These are phyloP conservation scores for Syncerus caffer DNA, from an alignment of 2,797 vertebrate genomes.

Conservation along the genomic window DNA sequence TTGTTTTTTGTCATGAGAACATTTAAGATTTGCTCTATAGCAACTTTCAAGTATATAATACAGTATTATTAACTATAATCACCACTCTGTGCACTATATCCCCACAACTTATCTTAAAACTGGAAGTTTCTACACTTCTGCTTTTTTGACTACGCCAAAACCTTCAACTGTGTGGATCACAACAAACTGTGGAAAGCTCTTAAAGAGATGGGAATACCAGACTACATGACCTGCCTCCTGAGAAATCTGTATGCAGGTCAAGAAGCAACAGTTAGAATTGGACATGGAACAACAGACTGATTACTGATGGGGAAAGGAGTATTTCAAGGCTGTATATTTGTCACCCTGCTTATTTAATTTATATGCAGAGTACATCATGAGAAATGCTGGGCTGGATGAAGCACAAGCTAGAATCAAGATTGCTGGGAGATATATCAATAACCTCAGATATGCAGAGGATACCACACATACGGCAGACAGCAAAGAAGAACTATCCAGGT, in stretches of 20 bases:
- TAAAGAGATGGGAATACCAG: background rate
- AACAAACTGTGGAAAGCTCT: background rate
- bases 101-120: background rate
- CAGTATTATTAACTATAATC: background rate
- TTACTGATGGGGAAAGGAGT: background rate
- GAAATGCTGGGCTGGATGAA: background rate
- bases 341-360: background rate
- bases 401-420: background rate
- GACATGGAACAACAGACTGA: background rate
- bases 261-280: background rate
- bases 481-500: background rate
- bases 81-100: background rate
- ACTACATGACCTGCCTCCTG: background rate
- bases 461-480: background rate
- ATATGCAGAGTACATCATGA: background rate
- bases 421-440: background rate
- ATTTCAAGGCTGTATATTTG: background rate
- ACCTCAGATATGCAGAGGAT: background rate
- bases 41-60: background rate
- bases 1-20: background rate
- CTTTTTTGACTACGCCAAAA: background rate
- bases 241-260: background rate
- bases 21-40: background rate
- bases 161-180: background rate
- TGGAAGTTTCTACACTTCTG: background rate